Evolutionary conservation across 2,797 vertebrate species (phyloP), one percentile per base, ranked within the genome.

Genomic region (Bryconaethiops microstoma): DNA sequence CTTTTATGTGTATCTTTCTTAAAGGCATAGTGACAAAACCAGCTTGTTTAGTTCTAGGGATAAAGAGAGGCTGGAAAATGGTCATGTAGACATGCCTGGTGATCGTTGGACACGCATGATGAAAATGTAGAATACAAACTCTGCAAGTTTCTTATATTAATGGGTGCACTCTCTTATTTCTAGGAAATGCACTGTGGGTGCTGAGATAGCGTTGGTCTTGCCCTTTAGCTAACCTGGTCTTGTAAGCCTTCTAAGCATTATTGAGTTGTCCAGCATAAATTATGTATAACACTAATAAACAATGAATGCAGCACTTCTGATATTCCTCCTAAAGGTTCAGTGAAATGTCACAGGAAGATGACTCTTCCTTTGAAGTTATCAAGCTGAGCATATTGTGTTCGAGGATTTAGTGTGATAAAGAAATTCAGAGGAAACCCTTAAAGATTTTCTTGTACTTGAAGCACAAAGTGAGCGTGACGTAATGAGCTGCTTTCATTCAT

Each of bases 301-400:
- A 5, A 45, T 42, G 19, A 68, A 68, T n/a, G 68, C 13, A 17
- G n/a, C 48, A 55, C 52, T 40, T 35, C 3, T 21, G 8, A 25
- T 29, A 42, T 69, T 63, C 7, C 57, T 71, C 21, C 8, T 52
- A 62, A 62, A 52, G 59, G 50, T 55, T 50, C 21, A 74, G 23
- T 23, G 65, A 60, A 14, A 2, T 25, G 40, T 45, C 17, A 40
- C 39, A 73, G 48, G 54, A 74, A 59, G 35, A n/a, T 16, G n/a
- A 45, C 65, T n/a, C 35, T 55, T 39, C 50, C 52, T 54, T 73
- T 54, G 48, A 73, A 73, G 25, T 62, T 13, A 75, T 76, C 79
- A 76, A 35, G 54, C 57, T 59, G n/a, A 48, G 50, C 63, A 7
- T n/a, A 55, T 48, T 80, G 23, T 40, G n/a, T 79, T 72, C 42